Percentiles rank a stretch among this genome's conserved stretches.
Evolutionary conservation across 2,888 invertebrate species (phyloP).

Genomic region (Tenthredo mesomela): DNA sequence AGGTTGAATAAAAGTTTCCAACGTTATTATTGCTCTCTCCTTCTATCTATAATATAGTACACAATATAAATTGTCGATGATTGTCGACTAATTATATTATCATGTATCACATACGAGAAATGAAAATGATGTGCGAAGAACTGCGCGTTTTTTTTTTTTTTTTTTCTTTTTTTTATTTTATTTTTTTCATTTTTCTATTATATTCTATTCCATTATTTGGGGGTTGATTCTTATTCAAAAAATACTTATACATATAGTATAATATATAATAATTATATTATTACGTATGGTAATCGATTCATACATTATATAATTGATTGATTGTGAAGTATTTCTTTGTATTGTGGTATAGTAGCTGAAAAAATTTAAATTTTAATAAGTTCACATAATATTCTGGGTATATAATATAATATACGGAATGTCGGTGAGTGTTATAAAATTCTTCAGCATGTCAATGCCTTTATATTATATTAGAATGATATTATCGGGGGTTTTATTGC

Average conservation of each 20-base stretch:
- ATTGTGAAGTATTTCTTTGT: constrained; percentile 41
- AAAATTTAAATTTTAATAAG: background rate
- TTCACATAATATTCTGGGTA: background rate
- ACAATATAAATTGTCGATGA: background rate
- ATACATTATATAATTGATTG: background rate
- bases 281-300: background rate
- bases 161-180: background rate
- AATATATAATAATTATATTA: constrained; percentile 12
- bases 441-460: background rate
- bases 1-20: constrained; percentile 12
- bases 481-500: constrained; percentile 15
- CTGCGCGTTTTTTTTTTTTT: background rate
- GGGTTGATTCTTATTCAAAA: constrained; percentile 21
- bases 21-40: background rate
- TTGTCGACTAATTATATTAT: background rate
- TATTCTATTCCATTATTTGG: background rate
- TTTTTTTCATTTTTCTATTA: background rate
- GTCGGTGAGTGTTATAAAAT: background rate
- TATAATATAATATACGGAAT: background rate
- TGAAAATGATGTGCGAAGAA: background rate
- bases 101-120: background rate
- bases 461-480: background rate
- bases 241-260: constrained; percentile 1
- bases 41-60: background rate
- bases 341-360: background rate